phyloP scores from a whole-genome alignment of 1,140 invertebrate genomes.

The Drosophila nikananu region DNA sequence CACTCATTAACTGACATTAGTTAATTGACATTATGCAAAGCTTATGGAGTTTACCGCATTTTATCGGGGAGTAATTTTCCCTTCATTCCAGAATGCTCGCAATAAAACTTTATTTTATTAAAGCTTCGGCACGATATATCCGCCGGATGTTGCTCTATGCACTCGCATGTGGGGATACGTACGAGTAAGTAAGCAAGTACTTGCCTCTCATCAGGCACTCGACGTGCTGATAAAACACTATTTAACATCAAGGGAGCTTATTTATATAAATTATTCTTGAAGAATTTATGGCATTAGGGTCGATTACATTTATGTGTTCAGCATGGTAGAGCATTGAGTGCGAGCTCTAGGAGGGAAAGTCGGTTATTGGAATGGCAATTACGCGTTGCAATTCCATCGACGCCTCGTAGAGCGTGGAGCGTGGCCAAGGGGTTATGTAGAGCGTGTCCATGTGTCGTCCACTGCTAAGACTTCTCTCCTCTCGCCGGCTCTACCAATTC shows the following conservation, averaged over 20 bases:
- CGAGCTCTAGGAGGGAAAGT: constrained; percentile 27
- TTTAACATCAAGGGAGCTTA: constrained; percentile 47
- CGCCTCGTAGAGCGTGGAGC: constrained; percentile 18
- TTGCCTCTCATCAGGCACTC: constrained; percentile 17
- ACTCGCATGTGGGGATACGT: constrained; percentile 11
- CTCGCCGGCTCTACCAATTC: constrained; percentile 26
- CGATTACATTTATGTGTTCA: constrained; percentile 40
- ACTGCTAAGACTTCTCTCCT: constrained; percentile 38
- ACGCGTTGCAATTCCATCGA: constrained; percentile 43
- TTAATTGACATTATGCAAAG: constrained; percentile 54
- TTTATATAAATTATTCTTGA: constrained; percentile 41
- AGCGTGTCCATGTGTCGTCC: constrained; percentile 42
- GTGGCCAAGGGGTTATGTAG: constrained; percentile 22
- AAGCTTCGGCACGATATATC: constrained; percentile 40
- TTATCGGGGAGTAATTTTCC: constrained; percentile 28
- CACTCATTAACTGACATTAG: constrained; percentile 57
- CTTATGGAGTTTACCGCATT: neutral
- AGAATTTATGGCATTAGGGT: constrained; percentile 43
- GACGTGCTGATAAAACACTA: constrained; percentile 45
- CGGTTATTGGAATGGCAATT: constrained; percentile 30
- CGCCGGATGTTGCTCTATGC: constrained; percentile 37
- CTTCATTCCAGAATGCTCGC: constrained; percentile 5
- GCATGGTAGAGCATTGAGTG: constrained; percentile 23
- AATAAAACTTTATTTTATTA: constrained; percentile 46
- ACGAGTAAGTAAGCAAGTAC: neutral